Percentiles rank a stretch among this genome's conserved stretches.
Conservation (phyloP, 2,113 vertebrate genomes). For the Phainopepla nitens region DNA sequence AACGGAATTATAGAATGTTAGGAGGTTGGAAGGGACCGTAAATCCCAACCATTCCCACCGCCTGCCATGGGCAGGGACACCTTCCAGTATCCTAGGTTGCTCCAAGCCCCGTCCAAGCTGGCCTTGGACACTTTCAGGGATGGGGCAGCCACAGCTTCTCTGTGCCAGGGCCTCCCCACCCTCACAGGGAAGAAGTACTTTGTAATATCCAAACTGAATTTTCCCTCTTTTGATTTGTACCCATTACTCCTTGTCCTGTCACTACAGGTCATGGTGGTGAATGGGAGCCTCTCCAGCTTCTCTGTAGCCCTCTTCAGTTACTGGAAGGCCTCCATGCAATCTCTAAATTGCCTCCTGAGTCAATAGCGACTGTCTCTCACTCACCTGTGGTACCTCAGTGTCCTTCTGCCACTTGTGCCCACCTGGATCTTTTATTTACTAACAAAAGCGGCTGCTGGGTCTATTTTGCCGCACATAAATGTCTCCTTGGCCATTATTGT, state of each 20-base stretch:
- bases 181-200: neutral
- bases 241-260: neutral
- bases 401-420: neutral
- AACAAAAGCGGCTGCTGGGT: neutral
- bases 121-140: neutral
- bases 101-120: neutral
- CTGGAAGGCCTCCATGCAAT: neutral
- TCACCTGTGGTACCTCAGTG: neutral
- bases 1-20: too few species aligned
- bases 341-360: neutral
- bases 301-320: too few species aligned
- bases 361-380: neutral
- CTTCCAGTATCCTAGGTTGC: accelerated
- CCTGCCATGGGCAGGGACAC: neutral
- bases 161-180: neutral
- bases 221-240: neutral
- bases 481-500: neutral
- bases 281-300: neutral
- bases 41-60: neutral
- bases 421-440: too few species aligned
- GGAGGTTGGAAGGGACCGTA: neutral
- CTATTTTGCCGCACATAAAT: too few species aligned
- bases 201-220: neutral
- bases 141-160: neutral
- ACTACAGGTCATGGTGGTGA: neutral